Base-by-base conservation (phyloP, 1,140 invertebrate genomes). In the Trissolcus basalis region DNA sequence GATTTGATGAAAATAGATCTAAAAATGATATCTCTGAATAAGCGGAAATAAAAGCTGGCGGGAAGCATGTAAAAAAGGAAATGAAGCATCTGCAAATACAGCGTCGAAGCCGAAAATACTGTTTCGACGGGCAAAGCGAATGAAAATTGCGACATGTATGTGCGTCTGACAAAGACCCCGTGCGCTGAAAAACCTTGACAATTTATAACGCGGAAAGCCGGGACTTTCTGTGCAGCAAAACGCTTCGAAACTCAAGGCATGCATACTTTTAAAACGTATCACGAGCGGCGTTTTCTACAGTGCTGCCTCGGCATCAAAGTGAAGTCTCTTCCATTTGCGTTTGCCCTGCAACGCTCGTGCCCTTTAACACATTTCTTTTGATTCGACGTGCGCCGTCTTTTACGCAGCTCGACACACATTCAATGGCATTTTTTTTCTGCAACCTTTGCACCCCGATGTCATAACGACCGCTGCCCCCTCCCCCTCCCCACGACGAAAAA, bases 351-450 rank as follows among this genome's bases (percentile, higher is more conserved):
- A 77, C 59, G 69, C 54, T 72, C 75, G 64, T 77, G 75, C 68
- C 75, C 75, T 77, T 77, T 77, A 69, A 77, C 68, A 77, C 59
- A 63, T 72, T 77, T 77, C 75, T 77, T 77, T 77, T 77, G 56
- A 71, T 72, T 77, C 74, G 58, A 64, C 55, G 56, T 65, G 50
- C 67, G 51, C 50, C 60, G 56, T 77, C 54, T 71, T 72, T 77
- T 69, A 77, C 75, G 47, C 68, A 77, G 53, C 43, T 36, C 68
- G 35, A 33, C 51, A 64, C 59, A 68, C 53, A 77, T 72, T 77
- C 74, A 77, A 77, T 77, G 63, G 68, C 63, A 15, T 63, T 71
- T 77, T 77, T n/a, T 68, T 61, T 41, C 64, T 56, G 41, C 32
- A 63, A 60, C 50, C 53, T 45, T 50, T 58, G 49, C 55, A 6